Evolutionary conservation across 2,888 invertebrate genomes (phyloP), one percentile per base, ranked within the genome.

Genomic region (Lordiphosa andalusiaca): DNA sequence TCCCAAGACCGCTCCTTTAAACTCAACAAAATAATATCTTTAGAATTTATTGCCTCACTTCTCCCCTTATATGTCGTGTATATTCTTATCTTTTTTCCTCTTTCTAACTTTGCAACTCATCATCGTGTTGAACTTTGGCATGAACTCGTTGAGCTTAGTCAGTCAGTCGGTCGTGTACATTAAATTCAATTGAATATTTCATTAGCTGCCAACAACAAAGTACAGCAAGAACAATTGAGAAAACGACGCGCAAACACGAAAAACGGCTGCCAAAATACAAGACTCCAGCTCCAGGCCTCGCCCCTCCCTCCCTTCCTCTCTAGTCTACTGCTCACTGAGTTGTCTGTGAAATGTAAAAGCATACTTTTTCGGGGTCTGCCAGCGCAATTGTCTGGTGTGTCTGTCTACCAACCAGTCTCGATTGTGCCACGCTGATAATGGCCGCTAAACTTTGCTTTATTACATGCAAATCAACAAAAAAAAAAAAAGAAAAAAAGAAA

Each of bases 181-280:
- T 73, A 74, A 77, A 71, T 83, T 76, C 83, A 73, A 83, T 83
- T 76, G 74, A 74, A 83, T 83, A 73, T 83, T 83, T 80, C 69
- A 80, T 74, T 74, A 83, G 67, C 64, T 74, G 69, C 66, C 70
- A 72, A 70, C 69, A 74, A 71, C 23, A 33, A 71, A 65, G 53
- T 54, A 54, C 61, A 61, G 57, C 54, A 58, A 53, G 3, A 57
- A 69, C 46, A 70, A 63, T 41, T 64, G 53, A 41, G 55, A 62
- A 62, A 69, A 62, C 39, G 53, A 49, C 50, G 50, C 48, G 25
- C 68, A 67, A 71, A 68, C 71, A 68, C 60, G 72, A 61, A 71
- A 65, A 25, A 25, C 25, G 25, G 25, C 25, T 25, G 25, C 25
- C 25, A 25, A 25, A 25, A 25, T 25, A 6, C 25, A 25, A 25